Percentiles rank a stretch among this genome's conserved stretches.
Conservation (phyloP, 2,797 vertebrate genomes). For the Girardinus metallicus region DNA sequence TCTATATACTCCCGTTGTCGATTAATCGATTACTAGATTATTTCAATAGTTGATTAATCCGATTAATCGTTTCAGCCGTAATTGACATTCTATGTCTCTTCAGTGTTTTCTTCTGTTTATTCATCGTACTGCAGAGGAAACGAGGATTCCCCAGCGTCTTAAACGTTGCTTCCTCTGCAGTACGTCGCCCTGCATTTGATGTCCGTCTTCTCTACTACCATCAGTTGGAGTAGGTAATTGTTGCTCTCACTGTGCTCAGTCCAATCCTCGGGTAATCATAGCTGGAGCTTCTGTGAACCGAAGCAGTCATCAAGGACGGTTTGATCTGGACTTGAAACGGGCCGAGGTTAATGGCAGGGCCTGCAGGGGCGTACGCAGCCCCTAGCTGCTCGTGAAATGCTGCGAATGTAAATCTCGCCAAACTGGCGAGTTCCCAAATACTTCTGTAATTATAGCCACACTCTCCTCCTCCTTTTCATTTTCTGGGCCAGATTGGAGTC, state of each 20-base stretch:
- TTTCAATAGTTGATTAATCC: neutral
- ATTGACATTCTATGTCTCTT: neutral
- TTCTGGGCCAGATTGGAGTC: slow-evolving; percentile 64
- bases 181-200: slow-evolving; percentile 9
- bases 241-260: slow-evolving; percentile 7
- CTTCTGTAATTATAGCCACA: slow-evolving; percentile 75
- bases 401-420: slow-evolving; percentile 50
- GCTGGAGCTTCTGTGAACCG: slow-evolving; percentile 34
- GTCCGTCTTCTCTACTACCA: slow-evolving; percentile 22
- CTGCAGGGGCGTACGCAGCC: slow-evolving; percentile 53
- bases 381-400: slow-evolving; percentile 62
- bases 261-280: slow-evolving; percentile 36
- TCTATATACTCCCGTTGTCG: too few relatives aligned
- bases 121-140: neutral
- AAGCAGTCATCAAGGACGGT: slow-evolving; percentile 43
- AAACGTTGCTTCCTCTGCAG: neutral
- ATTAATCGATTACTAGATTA: neutral
- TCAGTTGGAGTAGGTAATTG: slow-evolving; percentile 18
- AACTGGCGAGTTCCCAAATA: slow-evolving; percentile 68
- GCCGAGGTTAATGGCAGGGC: slow-evolving; percentile 67
- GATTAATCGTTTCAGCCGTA: neutral
- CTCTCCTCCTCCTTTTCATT: slow-evolving; percentile 64
- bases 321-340: slow-evolving; percentile 62
- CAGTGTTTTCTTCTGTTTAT: neutral
- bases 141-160: too few relatives aligned